Evolutionary conservation across 2,113 vertebrate genomes (phyloP), one percentile per base, ranked within the genome.

Genomic region (Malurus elegans): DNA sequence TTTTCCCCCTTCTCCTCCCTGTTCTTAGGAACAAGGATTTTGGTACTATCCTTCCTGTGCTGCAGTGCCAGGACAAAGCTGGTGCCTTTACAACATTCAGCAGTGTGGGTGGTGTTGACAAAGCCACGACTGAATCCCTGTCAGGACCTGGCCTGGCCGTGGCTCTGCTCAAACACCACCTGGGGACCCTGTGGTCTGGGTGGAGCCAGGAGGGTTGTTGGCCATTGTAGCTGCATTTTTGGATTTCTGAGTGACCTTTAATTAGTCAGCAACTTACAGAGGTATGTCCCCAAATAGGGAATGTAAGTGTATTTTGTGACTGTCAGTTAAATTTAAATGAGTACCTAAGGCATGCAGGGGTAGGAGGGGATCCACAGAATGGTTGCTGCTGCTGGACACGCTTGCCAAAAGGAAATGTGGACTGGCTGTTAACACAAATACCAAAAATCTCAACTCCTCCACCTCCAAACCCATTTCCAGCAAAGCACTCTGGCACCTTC

Each of bases 61-160:
- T 36, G 15, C 12, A 17, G 18, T 8, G 23, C 45, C 34, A 38
- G 25, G 17, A 18, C 26, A 34, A 18, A 38, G 16, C 42, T 62
- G 51, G 18, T 1, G 1, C 32, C 28, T n/a, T 61, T 21, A 12
- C 18, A 67, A 1, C 0, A 0, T 44, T 38, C 16, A 70, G 28
- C 15, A 34, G 36, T 1, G 31, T 26, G 34, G 3, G 36, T n/a
- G 18, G 28, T 48, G 36, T 17, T 62, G 51, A 38, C 24, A 10
- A 0, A 2, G 32, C 40, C 2, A 0, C 4, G 32, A 14, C 19
- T 26, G 54, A 65, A 67, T 51, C 69, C 15, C 31, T 48, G 16
- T 38, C 53, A 69, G 40, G 32, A 15, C 40, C 32, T 42, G 24
- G 45, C 26, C 29, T 2, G 2, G 19, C 26, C 3, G 2, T 44